Evolutionary conservation across 2,888 invertebrate genomes (phyloP).

Genomic region (Ectemnius cavifrons): DNA sequence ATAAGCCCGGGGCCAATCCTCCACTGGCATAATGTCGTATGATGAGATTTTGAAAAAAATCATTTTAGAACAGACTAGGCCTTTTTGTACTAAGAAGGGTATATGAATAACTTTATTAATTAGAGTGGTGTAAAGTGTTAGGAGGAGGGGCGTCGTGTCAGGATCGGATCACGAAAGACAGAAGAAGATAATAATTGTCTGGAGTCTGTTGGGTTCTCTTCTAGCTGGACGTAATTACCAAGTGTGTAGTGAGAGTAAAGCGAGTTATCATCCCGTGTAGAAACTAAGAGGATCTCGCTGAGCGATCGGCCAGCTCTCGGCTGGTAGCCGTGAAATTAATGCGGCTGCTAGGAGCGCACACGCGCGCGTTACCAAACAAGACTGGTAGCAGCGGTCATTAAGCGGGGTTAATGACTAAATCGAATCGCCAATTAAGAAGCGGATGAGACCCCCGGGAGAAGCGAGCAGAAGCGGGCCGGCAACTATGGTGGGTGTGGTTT

Average conservation of each 20-base stretch:
- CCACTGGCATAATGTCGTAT: slow-evolving; percentile 44
- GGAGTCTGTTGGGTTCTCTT: no score
- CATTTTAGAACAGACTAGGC: no score
- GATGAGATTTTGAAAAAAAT: no score
- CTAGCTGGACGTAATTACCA: no score
- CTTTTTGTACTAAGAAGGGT: no score
- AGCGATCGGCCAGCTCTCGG: no score
- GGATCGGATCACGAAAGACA: no score
- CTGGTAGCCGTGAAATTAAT: slow-evolving; percentile 32
- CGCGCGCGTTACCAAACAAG: slow-evolving; percentile 51
- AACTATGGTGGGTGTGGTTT: slow-evolving; percentile 34
- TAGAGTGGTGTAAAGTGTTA: no score
- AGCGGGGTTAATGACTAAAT: slow-evolving; percentile 50
- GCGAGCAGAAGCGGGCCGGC: slow-evolving; percentile 30
- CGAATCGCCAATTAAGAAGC: slow-evolving; percentile 42
- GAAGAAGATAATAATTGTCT: no score
- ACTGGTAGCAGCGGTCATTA: slow-evolving; percentile 47
- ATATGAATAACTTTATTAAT: no score
- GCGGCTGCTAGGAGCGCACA: slow-evolving; percentile 32
- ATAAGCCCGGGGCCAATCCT: slow-evolving; percentile 69
- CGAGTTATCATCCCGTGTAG: slow-evolving; percentile 27
- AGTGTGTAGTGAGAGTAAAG: no score
- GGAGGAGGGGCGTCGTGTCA: no score
- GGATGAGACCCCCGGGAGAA: slow-evolving; percentile 17
- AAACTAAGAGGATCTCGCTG: slow-evolving; percentile 33